A percentile compares a stretch with the other conserved stretches of the same genome.
These are phyloP conservation scores for human (Homo sapiens) DNA, from an alignment of 2,113 vertebrate genomes.

Conservation along the genomic window GRCh38 chr7:72655001-72655500, in stretches of 20 bases:
- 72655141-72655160: background rate
- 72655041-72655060: background rate
- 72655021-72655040: background rate
- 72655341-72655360: background rate
- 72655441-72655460: background rate
- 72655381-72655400: background rate
- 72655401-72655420: background rate
- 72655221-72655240: background rate
- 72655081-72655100: background rate
- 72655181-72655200: background rate
- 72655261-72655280: background rate
- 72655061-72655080: background rate
- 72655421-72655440: background rate
- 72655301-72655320: background rate
- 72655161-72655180: background rate
- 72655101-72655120: background rate
- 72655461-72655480: background rate
- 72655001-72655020: background rate
- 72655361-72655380: background rate
- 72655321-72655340: background rate
- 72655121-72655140: background rate
- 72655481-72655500: background rate
- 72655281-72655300: background rate
- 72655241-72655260: background rate
- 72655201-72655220: background rate